Evolutionary conservation across 2,888 invertebrate species (phyloP).

Genomic region (Argyra leucocephala): DNA sequence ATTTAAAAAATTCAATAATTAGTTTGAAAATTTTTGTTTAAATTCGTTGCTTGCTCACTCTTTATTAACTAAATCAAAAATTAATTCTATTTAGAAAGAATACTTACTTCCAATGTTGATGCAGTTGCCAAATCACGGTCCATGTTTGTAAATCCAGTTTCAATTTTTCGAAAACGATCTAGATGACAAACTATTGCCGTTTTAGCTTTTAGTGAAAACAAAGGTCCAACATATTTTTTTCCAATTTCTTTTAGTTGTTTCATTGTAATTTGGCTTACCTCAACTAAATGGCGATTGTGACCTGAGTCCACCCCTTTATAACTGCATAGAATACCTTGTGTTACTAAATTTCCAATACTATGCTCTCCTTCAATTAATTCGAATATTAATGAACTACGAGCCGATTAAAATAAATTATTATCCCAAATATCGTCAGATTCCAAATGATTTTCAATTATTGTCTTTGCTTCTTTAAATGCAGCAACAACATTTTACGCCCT

Average conservation of each 20-base stretch:
- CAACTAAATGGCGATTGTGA: constrained; percentile 46
- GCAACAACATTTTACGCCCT: constrained; percentile 67
- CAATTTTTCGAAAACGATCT: constrained; percentile 48
- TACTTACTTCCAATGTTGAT: constrained; percentile 21
- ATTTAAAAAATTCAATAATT: neutral
- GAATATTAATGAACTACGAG: constrained; percentile 77
- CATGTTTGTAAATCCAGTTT: constrained; percentile 20
- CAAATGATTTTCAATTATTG: constrained; percentile 49
- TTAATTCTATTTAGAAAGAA: constrained; percentile 22
- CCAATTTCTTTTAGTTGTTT: constrained; percentile 59
- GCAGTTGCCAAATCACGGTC: constrained; percentile 17
- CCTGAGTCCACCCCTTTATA: constrained; percentile 56
- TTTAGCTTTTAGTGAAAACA: constrained; percentile 55
- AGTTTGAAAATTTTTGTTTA: neutral
- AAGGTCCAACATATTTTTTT: constrained; percentile 56
- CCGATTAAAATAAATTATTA: constrained; percentile 65
- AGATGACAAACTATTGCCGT: constrained; percentile 72
- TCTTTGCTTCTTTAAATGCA: constrained; percentile 68
- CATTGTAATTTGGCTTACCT: constrained; percentile 53
- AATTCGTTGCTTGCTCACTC: neutral
- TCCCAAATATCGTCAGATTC: constrained; percentile 50
- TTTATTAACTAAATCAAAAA: too few relatives aligned
- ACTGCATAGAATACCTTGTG: constrained; percentile 62
- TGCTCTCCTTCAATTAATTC: constrained; percentile 74
- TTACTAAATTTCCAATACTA: constrained; percentile 63